A percentile compares a stretch with the other conserved stretches of the same genome.
Conservation (phyloP, 2,113 vertebrate genomes). For the Marmota monax region DNA sequence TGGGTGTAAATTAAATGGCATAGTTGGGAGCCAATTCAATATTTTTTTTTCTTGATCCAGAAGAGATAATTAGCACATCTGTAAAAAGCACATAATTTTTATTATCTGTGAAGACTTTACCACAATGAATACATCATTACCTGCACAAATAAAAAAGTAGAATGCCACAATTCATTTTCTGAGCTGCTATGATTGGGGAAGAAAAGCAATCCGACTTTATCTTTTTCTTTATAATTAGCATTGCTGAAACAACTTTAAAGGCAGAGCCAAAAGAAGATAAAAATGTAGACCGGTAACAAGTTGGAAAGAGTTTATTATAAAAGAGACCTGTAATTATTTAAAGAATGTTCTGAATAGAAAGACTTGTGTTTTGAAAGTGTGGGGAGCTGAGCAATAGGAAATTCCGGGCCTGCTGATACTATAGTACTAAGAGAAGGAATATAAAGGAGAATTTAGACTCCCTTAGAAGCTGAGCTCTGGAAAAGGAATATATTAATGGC, state of each 20-base stretch:
- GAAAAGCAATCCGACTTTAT: conserved; percentile 82
- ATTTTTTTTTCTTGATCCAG: conserved; percentile 74
- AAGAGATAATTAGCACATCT: conserved; percentile 85
- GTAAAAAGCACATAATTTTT: conserved; percentile 84
- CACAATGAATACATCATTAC: conserved; percentile 85
- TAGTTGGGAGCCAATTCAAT: conserved; percentile 73
- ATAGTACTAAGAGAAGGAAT: not conserved
- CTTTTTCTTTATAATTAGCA: conserved; percentile 75
- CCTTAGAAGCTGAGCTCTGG: not conserved
- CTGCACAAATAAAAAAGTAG: conserved; percentile 81
- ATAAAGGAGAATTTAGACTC: not conserved
- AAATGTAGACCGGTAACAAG: conserved; percentile 71
- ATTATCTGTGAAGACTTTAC: conserved; percentile 84
- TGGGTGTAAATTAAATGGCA: conserved; percentile 77
- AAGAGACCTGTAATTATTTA: conserved; percentile 79
- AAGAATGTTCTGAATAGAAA: conserved; percentile 54
- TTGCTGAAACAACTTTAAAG: conserved; percentile 80
- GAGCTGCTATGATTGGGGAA: conserved; percentile 60
- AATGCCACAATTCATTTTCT: conserved; percentile 82
- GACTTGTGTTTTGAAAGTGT: conserved; percentile 33
- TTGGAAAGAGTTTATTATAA: conserved; percentile 73
- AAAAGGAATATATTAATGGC: conserved; percentile 53
- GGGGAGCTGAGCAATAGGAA: not conserved
- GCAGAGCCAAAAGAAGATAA: conserved; percentile 77
- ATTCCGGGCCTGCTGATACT: not conserved